Base-by-base conservation (phyloP, 2,797 vertebrate species). In the Micropoecilia bifurca region DNA sequence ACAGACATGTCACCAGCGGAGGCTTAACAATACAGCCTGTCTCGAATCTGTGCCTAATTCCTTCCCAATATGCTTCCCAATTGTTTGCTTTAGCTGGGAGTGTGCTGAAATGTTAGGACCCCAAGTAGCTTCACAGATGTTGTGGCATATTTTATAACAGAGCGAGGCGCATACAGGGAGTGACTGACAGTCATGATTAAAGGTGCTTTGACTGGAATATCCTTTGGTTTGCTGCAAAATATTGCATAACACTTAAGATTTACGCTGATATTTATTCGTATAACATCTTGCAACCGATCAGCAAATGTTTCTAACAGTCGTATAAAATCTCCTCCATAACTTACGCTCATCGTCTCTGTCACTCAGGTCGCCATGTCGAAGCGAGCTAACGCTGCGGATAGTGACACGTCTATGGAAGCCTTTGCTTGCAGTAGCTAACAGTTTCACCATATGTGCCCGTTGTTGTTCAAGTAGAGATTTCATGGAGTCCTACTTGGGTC, bases 121-220 rank as follows among this genome's bases (percentile, higher is more conserved):
- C 78, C 88, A 73, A 96, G 94, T 91, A 91, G 88, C 90, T 95
- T 93, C 89, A 82, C 95, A 96, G 94, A 96, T 96, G 96, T 95
- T 94, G 85, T 76, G n/a, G 90, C 87, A 91, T 92, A 92, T 92
- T 95, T 82, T 89, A 89, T 91, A 88, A 83, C 81, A 76, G 82
- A 91, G 84, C 83, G 88, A 91, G 90, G 88, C 88, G 81, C 89
- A 91, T 88, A 89, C 91, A 63, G 90, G 90, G 93, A 91, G 89
- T 74, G 84, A 73, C 89, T 89, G 91, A 93, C 93, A 90, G 80
- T 68, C 76, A 85, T 85, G 88, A 93, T 92, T 92, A 88, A 83
- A 91, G 82, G 87, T 75, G 59, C 41, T 89, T 89, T 91, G 87
- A 90, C 85, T 87, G 79, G 81, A 88, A 78, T 83, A 74, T 74